Evolutionary conservation across 2,888 invertebrate species (phyloP).

Genomic region (Cheilosia soror): DNA sequence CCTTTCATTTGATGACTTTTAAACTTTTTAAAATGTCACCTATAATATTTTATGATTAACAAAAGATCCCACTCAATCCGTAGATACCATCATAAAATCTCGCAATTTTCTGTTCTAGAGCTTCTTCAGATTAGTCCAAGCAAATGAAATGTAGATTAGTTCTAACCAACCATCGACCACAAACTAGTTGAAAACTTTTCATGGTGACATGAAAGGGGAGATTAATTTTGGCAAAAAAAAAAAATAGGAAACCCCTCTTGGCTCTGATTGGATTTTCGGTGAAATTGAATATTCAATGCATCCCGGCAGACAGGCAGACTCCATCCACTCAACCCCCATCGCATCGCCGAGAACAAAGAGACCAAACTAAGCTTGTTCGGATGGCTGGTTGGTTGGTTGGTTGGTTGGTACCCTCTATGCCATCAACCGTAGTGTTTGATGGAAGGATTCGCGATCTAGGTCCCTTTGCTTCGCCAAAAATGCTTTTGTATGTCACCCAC

Average conservation of each 20-base stretch:
- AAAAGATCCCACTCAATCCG: conserved; percentile 23
- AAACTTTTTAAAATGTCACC: conserved; percentile 11
- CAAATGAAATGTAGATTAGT: conserved; percentile 65
- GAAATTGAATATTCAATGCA: conserved; percentile 68
- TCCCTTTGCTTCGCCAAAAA: neutral
- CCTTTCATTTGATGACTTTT: neutral
- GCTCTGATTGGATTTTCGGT: conserved; percentile 68
- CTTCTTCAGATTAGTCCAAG: conserved; percentile 56
- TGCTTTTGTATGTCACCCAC: conserved; percentile 18
- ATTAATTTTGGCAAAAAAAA: conserved; percentile 46
- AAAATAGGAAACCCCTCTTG: conserved; percentile 16
- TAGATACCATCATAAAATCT: conserved; percentile 40
- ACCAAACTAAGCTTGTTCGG: conserved; percentile 32
- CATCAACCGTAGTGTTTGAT: conserved; percentile 43
- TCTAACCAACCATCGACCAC: conserved; percentile 31
- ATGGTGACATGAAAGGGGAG: conserved; percentile 26
- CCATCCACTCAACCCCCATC: neutral
- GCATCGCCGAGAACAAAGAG: conserved; percentile 36
- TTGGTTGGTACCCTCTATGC: neutral
- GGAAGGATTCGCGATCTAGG: conserved; percentile 47
- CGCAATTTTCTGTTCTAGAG: conserved; percentile 45
- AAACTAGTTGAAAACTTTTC: conserved; percentile 39
- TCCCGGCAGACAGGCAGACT: conserved; percentile 24
- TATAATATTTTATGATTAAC: neutral
- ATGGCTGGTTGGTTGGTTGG: neutral